These are phyloP conservation scores for Myripristis murdjan DNA, from an alignment of 2,797 vertebrate species.

Conservation along the genomic window DNA sequence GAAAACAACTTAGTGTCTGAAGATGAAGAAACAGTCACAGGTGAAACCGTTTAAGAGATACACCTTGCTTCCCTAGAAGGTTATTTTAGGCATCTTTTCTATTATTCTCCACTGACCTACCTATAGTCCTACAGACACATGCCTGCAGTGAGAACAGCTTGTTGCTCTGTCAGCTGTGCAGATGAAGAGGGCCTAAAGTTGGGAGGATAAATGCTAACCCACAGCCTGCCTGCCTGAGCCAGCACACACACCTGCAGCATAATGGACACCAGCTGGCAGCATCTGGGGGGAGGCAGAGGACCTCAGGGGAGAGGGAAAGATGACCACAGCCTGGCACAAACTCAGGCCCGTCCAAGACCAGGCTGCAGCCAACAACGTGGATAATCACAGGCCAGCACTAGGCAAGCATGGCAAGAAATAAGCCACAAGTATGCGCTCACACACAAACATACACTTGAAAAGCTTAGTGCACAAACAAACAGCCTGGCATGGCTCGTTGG, in stretches of 20 bases:
- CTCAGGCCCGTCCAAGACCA: constrained; percentile 42
- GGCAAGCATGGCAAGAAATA: constrained; percentile 55
- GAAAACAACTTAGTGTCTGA: not conserved
- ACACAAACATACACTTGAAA: constrained; percentile 45
- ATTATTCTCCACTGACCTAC: not conserved
- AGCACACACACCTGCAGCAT: constrained; percentile 59
- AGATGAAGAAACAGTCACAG: not conserved
- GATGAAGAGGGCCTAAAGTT: constrained; percentile 24
- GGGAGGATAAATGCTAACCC: constrained; percentile 13
- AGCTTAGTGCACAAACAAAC: constrained; percentile 62
- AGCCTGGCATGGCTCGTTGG: constrained; percentile 41
- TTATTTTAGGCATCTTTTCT: not conserved
- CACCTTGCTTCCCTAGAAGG: too few species aligned
- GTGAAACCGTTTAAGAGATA: not conserved
- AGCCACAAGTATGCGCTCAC: constrained; percentile 52
- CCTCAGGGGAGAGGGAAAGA: constrained; percentile 24
- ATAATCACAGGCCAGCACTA: constrained; percentile 64
- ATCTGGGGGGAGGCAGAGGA: constrained; percentile 64
- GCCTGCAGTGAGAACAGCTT: not conserved
- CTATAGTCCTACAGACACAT: not conserved
- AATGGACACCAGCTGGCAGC: constrained; percentile 81
- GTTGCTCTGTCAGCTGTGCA: constrained; percentile 10
- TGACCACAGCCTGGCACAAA: constrained; percentile 49
- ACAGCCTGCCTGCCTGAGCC: constrained; percentile 15
- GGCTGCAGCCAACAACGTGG: constrained; percentile 58